Conservation (phyloP, 2,797 vertebrate genomes). For the Acanthurus lineatus region DNA sequence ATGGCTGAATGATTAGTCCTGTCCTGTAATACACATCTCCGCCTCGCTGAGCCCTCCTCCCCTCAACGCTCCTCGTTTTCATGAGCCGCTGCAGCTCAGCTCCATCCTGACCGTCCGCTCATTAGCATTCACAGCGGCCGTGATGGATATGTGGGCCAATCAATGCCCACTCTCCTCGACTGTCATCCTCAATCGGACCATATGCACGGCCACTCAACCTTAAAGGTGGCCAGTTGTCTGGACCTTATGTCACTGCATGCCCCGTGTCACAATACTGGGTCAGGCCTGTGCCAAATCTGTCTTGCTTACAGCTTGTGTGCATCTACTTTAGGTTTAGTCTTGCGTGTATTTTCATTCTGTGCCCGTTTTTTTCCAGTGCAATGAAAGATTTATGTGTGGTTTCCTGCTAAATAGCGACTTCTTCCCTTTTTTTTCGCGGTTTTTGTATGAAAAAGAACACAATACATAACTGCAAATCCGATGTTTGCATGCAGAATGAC, state of each 20-base stretch:
- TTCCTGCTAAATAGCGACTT: conserved; percentile 15
- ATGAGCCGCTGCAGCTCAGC: conserved; percentile 51
- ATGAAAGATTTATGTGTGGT: conserved; percentile 29
- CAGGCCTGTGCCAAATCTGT: conserved; percentile 47
- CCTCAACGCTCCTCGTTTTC: conserved; percentile 45
- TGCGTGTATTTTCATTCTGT: conserved; percentile 42
- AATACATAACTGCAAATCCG: not conserved
- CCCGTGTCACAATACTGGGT: conserved; percentile 60
- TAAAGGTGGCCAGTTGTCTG: conserved; percentile 81
- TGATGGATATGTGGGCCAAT: conserved; percentile 78
- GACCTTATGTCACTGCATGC: conserved; percentile 72
- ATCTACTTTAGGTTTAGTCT: conserved; percentile 38
- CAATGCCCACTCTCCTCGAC: conserved; percentile 69
- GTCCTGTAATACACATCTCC: conserved; percentile 62
- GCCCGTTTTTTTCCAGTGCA: not conserved
- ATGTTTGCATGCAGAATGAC: conserved; percentile 4
- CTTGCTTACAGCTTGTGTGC: not conserved
- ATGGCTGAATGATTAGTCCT: conserved; percentile 69
- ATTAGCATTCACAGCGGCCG: conserved; percentile 75
- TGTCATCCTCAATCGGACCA: conserved; percentile 75
- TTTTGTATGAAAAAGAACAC: conserved; percentile 41
- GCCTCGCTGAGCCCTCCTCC: conserved; percentile 40
- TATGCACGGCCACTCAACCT: conserved; percentile 78
- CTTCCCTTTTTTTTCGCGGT: conserved; percentile 15
- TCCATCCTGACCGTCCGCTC: conserved; percentile 45